Percentiles rank a stretch among this genome's conserved stretches.
These are phyloP conservation scores for Erebia ligea DNA, from an alignment of 2,888 invertebrate genomes.

Conservation along the genomic window DNA sequence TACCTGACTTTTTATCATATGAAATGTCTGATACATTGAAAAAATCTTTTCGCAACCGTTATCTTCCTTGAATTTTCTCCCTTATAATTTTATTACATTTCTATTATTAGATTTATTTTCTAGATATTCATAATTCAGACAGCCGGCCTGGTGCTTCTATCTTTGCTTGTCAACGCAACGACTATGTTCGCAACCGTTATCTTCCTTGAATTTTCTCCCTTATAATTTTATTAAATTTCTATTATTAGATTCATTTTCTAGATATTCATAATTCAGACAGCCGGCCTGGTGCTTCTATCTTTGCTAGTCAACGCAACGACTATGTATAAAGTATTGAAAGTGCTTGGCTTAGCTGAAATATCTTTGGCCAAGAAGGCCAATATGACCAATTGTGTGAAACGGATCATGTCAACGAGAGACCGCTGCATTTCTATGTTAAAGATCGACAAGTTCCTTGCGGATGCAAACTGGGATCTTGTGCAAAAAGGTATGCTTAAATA, in stretches of 20 bases:
- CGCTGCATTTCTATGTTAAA: constrained; percentile 82
- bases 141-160: constrained; percentile 82
- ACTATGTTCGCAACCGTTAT: no score
- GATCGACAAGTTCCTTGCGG: constrained; percentile 85
- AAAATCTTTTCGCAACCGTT: no score
- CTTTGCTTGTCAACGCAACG: constrained; percentile 83
- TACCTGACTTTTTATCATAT: no score
- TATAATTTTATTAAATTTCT: neutral
- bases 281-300: constrained; percentile 82
- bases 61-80: neutral
- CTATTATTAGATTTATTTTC: constrained; percentile 6
- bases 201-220: neutral
- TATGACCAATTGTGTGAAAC: constrained; percentile 81
- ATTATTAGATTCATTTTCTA: constrained; percentile 40
- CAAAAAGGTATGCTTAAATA: constrained; percentile 56
- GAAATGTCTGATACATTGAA: no score
- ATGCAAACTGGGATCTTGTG: constrained; percentile 85
- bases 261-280: constrained; percentile 82
- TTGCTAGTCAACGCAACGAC: constrained; percentile 83
- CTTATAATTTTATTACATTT: neutral
- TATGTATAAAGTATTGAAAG: constrained; percentile 73
- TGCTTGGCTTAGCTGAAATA: constrained; percentile 78
- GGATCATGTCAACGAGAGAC: constrained; percentile 73
- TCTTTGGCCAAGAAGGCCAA: constrained; percentile 80
- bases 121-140: constrained; percentile 82